These are phyloP conservation scores for Xestobium rufovillosum DNA, from an alignment of 2,888 invertebrate species.

Conservation along the genomic window DNA sequence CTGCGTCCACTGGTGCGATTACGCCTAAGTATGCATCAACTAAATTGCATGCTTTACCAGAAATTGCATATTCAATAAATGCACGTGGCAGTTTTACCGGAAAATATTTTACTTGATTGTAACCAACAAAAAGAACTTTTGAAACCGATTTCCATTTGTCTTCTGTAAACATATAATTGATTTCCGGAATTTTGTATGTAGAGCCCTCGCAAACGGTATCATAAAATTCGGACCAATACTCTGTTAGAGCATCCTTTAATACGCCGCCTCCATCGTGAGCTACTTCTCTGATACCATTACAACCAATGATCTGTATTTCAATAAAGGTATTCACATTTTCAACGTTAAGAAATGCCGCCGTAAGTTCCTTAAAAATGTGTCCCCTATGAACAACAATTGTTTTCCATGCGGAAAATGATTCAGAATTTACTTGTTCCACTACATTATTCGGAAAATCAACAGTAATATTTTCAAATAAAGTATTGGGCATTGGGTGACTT, in stretches of 20 bases:
- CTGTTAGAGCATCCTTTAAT: slow-evolving; percentile 19
- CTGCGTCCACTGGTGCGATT: neutral
- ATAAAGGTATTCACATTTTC: slow-evolving; percentile 8
- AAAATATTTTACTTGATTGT: slow-evolving; percentile 15
- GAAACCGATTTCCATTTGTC: slow-evolving; percentile 16
- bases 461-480: too few relatives aligned
- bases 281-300: slow-evolving; percentile 14
- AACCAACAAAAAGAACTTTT: slow-evolving; percentile 15
- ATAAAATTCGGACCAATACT: slow-evolving; percentile 18
- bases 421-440: too few relatives aligned
- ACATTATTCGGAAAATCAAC: too few relatives aligned
- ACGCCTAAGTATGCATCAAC: neutral
- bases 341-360: slow-evolving; percentile 5
- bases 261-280: slow-evolving; percentile 17
- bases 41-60: neutral
- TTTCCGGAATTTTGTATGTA: slow-evolving; percentile 15
- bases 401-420: too few relatives aligned
- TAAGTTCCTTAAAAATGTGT: slow-evolving; percentile 10
- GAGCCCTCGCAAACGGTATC: slow-evolving; percentile 10
- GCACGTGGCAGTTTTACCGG: slow-evolving; percentile 11
- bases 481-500: too few relatives aligned
- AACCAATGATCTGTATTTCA: slow-evolving; percentile 16
- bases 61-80: slow-evolving; percentile 5
- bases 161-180: slow-evolving; percentile 11
- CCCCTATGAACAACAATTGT: slow-evolving; percentile 6